Conservation (phyloP, 2,888 invertebrate species). For the Lithosia quadra region DNA sequence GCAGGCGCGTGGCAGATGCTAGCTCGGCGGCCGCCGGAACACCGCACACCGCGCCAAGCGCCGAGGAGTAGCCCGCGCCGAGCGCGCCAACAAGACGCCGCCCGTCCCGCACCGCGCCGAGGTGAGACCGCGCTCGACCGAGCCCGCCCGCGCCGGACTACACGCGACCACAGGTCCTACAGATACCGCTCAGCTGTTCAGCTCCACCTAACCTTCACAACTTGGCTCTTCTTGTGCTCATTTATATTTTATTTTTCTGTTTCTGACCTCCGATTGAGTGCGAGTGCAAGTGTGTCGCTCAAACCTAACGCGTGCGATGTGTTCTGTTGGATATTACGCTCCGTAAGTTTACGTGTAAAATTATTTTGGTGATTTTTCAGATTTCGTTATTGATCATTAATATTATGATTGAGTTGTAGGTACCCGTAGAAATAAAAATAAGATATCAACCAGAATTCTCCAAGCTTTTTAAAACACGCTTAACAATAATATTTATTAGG, state of each 20-base stretch:
- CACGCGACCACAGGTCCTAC: slow-evolving; percentile 4
- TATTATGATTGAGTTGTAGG: background rate
- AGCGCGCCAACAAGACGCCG: slow-evolving; percentile 2
- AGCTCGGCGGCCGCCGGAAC: slow-evolving; percentile 22
- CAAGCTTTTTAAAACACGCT: too few relatives aligned
- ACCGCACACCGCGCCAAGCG: slow-evolving; percentile 20
- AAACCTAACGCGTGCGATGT: background rate
- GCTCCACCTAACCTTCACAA: background rate
- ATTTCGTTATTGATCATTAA: background rate
- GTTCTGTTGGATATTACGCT: background rate
- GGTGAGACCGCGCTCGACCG: slow-evolving; percentile 11
- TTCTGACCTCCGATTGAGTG: background rate
- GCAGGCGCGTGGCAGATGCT: slow-evolving; percentile 26
- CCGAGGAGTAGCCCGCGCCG: slow-evolving; percentile 21
- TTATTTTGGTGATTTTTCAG: background rate
- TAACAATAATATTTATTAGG: too few relatives aligned
- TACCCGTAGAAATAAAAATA: background rate
- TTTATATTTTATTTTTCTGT: background rate
- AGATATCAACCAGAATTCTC: too few relatives aligned
- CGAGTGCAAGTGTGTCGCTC: background rate
- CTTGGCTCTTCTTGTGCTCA: slow-evolving; percentile 2
- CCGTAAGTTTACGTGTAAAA: background rate
- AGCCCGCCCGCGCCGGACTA: slow-evolving; percentile 2
- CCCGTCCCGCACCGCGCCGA: slow-evolving; percentile 2
- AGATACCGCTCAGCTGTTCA: slow-evolving; percentile 7